phyloP scores from a whole-genome alignment of 2,113 vertebrate species.

The Pelecanus crispus region DNA sequence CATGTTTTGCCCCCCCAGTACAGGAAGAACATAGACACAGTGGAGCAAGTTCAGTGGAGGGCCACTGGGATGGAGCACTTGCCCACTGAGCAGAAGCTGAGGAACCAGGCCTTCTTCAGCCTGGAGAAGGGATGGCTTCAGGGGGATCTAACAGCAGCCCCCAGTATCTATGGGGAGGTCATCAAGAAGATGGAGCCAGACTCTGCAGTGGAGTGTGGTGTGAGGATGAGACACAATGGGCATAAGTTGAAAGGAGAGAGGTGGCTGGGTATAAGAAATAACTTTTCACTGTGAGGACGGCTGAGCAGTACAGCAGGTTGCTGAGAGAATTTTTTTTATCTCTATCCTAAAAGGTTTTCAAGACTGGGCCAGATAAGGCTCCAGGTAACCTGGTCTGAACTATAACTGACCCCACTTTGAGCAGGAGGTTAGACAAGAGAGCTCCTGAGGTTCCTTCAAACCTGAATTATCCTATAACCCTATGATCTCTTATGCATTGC shows the following conservation, averaged over 20 bases:
- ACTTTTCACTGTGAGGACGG: neutral
- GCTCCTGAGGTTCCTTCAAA: neutral
- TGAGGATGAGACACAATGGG: neutral
- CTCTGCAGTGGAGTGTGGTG: neutral
- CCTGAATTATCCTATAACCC: neutral
- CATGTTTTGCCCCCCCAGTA: neutral
- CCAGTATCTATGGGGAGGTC: neutral
- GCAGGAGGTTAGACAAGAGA: neutral
- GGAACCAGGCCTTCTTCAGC: neutral
- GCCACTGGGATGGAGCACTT: accelerated
- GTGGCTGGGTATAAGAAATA: neutral
- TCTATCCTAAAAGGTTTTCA: neutral
- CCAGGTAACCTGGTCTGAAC: neutral
- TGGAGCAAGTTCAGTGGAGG: neutral
- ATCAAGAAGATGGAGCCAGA: neutral
- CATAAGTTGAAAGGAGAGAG: neutral
- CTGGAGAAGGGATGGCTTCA: neutral
- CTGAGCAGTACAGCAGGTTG: neutral
- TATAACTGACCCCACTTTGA: neutral
- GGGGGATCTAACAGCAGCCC: neutral
- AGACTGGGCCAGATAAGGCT: neutral
- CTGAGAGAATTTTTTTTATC: neutral
- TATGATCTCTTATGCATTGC: neutral
- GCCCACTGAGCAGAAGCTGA: neutral
- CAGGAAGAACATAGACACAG: neutral